Conservation (phyloP, 2,113 vertebrate species). For the Isichthys henryi region DNA sequence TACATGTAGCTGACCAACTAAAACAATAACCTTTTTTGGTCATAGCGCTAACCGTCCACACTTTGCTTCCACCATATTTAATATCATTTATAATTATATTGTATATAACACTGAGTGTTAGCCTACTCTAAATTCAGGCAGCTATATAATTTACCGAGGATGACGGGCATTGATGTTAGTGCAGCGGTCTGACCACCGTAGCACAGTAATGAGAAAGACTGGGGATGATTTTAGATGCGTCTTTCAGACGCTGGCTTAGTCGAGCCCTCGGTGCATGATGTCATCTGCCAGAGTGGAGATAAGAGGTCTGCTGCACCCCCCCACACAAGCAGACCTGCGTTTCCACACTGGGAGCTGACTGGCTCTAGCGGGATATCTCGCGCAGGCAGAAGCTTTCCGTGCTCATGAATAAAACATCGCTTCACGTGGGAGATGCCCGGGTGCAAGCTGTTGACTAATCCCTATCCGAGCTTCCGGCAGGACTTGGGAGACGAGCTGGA, state of each 20-base stretch:
- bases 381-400: background rate
- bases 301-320: background rate
- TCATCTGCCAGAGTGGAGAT: background rate
- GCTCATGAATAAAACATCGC: background rate
- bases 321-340: background rate
- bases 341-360: background rate
- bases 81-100: background rate
- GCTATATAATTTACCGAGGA: background rate
- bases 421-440: background rate
- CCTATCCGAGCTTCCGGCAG: background rate
- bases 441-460: constrained; percentile 9
- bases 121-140: background rate
- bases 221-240: background rate
- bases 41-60: background rate
- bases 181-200: background rate
- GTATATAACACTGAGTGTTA: background rate
- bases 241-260: background rate
- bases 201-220: background rate
- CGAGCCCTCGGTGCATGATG: background rate
- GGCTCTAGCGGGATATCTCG: background rate
- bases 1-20: background rate
- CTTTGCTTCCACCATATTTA: background rate
- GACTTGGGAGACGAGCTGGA: constrained; percentile 11
- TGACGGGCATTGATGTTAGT: background rate
- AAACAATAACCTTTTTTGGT: background rate